phyloP scores from a whole-genome alignment of 2,888 invertebrate genomes.

The Chouioia cunea region DNA sequence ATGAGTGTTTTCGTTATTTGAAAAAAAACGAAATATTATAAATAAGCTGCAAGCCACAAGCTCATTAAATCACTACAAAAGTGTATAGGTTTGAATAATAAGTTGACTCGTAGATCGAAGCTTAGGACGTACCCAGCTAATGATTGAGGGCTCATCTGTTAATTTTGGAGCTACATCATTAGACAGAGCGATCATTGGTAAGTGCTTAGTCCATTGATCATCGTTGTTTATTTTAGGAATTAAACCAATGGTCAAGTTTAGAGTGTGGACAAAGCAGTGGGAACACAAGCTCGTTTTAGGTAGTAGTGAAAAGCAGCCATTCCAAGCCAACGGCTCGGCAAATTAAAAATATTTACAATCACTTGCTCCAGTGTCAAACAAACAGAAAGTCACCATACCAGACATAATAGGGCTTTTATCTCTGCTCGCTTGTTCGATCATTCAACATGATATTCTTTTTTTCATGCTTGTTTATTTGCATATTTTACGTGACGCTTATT shows the following conservation, averaged over 20 bases:
- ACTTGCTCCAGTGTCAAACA: constrained; percentile 14
- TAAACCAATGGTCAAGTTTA: constrained; percentile 1
- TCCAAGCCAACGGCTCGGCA: constrained; percentile 37
- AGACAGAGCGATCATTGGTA: no score
- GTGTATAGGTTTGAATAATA: neutral
- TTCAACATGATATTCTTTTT: constrained; percentile 12
- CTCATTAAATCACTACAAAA: no score
- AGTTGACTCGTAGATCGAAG: constrained; percentile 24
- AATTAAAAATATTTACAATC: constrained; percentile 40
- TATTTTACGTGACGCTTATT: no score
- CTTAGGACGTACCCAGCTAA: constrained; percentile 10
- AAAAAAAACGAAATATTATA: no score
- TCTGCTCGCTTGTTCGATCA: constrained; percentile 19
- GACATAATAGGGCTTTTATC: constrained; percentile 8
- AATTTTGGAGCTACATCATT: constrained; percentile 10
- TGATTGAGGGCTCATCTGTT: constrained; percentile 15
- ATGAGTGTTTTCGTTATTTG: no score
- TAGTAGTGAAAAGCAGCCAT: neutral
- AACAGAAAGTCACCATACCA: constrained; percentile 9
- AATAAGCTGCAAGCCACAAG: no score
- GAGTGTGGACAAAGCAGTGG: neutral
- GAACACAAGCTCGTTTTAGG: neutral
- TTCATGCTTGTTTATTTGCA: no score
- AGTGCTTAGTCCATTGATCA: no score
- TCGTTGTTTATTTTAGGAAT: constrained; percentile 41